Conservation (phyloP, 2,113 vertebrate species). For the Micronycteris hirsuta region DNA sequence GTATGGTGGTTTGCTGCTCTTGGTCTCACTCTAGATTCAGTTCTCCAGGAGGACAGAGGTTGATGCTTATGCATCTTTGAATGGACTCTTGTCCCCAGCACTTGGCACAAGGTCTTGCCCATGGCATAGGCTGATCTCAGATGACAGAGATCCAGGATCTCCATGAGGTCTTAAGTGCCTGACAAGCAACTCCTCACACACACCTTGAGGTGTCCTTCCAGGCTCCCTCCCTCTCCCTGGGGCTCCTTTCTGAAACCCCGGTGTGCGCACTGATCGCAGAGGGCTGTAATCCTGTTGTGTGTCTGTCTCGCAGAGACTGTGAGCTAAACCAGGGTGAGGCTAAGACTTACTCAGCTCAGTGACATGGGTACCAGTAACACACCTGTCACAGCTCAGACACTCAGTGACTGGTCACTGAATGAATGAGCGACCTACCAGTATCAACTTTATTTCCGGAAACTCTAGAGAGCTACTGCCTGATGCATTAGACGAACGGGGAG, state of each 20-base stretch:
- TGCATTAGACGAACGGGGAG: not conserved
- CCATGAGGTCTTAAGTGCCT: not conserved
- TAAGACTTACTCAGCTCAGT: not conserved
- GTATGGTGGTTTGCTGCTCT: not conserved
- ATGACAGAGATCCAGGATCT: not conserved
- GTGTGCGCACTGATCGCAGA: no score
- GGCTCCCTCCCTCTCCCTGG: accelerated
- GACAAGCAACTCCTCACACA: not conserved
- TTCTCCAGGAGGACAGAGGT: not conserved
- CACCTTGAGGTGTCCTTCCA: no score
- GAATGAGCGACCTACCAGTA: not conserved
- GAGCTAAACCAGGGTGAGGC: not conserved
- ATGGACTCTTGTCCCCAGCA: not conserved
- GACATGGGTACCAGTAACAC: not conserved
- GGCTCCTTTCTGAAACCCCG: not conserved
- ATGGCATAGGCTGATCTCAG: not conserved
- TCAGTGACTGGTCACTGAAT: not conserved
- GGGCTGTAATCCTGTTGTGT: not conserved
- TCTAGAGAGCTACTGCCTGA: not conserved
- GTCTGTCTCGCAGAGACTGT: not conserved
- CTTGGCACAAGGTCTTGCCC: not conserved
- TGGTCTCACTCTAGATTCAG: not conserved
- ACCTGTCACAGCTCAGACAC: not conserved
- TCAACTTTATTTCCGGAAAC: not conserved
- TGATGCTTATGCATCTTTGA: not conserved